phyloP scores from a whole-genome alignment of 2,797 vertebrate species.

The Darevskia nairensis region DNA sequence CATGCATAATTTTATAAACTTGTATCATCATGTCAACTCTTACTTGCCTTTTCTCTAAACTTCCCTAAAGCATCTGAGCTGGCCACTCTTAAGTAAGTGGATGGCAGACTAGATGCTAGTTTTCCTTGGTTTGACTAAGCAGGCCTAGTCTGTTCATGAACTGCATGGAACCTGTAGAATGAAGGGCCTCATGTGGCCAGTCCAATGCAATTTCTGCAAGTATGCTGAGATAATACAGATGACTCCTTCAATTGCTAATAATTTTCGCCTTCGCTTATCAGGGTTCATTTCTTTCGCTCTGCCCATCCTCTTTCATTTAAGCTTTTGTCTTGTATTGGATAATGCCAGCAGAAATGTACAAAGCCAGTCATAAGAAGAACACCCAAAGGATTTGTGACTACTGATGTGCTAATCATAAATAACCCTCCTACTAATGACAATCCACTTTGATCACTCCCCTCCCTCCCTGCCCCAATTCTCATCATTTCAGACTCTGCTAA shows the following conservation, averaged over 20 bases:
- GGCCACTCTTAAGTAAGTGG: not conserved
- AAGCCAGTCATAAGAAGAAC: slow-evolving; percentile 52
- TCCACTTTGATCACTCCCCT: not conserved
- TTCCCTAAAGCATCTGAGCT: not conserved
- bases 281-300: slow-evolving; percentile 25
- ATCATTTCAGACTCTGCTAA: slow-evolving; percentile 46
- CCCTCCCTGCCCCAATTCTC: not conserved
- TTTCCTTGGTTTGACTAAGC: not conserved
- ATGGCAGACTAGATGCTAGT: not conserved
- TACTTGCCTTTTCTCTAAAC: no score
- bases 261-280: slow-evolving; percentile 32
- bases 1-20: no score
- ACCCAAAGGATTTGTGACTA: slow-evolving; percentile 31
- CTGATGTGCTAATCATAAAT: slow-evolving; percentile 36
- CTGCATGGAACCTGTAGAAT: not conserved
- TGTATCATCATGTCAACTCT: no score
- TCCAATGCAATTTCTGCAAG: not conserved
- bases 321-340: slow-evolving; percentile 14
- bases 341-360: slow-evolving; percentile 39
- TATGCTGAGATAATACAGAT: not conserved
- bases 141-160: not conserved
- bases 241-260: slow-evolving; percentile 13
- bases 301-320: slow-evolving; percentile 25
- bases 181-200: not conserved
- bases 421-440: slow-evolving; percentile 47